Conservation (phyloP, 92 coral and sea anemone species). For the Meandrina meandrites region DNA sequence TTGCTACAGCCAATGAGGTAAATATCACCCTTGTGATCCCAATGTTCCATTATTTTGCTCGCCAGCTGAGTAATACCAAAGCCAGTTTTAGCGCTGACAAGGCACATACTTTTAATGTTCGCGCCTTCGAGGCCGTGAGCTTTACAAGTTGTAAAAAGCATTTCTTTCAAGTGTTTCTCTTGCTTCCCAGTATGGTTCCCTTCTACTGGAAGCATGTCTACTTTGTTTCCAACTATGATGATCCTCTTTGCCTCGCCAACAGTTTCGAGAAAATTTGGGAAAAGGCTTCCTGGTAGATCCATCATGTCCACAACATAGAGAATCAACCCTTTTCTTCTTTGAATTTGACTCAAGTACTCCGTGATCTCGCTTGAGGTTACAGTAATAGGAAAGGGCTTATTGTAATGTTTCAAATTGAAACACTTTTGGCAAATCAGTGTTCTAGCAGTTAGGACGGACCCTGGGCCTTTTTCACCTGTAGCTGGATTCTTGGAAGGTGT, state of each 20-base stretch:
- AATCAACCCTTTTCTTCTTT: constrained; percentile 80
- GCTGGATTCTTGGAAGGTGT: constrained; percentile 67
- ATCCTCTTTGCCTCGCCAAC: constrained; percentile 93
- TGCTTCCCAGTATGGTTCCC: constrained; percentile 74
- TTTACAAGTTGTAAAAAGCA: constrained; percentile 54
- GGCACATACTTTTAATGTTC: constrained; percentile 70
- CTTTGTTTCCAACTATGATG: constrained; percentile 85
- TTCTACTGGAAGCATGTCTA: constrained; percentile 86
- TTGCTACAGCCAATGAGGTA: constrained; percentile 89
- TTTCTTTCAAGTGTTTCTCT: constrained; percentile 55
- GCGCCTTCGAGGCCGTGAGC: constrained; percentile 81
- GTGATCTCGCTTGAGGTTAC: constrained; percentile 53
- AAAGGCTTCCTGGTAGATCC: constrained; percentile 85
- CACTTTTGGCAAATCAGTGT: constrained; percentile 83
- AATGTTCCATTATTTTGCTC: constrained; percentile 64
- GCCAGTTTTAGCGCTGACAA: constrained; percentile 90
- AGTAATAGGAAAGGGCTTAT: constrained; percentile 62
- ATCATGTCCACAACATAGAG: constrained; percentile 82
- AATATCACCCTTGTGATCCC: constrained; percentile 88
- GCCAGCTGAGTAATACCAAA: constrained; percentile 82
- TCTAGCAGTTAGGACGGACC: constrained; percentile 15
- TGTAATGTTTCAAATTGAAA: constrained; percentile 80
- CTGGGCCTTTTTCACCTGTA: constrained; percentile 7
- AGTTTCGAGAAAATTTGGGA: constrained; percentile 65
- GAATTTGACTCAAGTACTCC: constrained; percentile 66